Evolutionary conservation across 92 coral and sea anemone genomes (phyloP).

Genomic region (Epizoanthus scotinus): DNA sequence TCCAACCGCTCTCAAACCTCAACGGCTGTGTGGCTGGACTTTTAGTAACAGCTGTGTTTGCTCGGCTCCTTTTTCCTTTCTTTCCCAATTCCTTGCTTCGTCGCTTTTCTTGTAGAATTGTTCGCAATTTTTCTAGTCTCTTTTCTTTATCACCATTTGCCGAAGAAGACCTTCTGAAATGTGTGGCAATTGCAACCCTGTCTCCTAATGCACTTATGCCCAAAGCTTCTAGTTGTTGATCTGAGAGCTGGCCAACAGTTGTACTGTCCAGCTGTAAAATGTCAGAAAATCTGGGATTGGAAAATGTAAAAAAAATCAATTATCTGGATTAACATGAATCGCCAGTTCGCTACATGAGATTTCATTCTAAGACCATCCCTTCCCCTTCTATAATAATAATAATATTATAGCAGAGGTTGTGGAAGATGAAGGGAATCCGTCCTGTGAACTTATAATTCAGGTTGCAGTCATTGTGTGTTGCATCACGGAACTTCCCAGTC

Average conservation of each 20-base stretch:
- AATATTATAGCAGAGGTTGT: too few species aligned
- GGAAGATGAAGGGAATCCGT: slow-evolving; percentile 49
- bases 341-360: too few species aligned
- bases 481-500: slow-evolving; percentile 35
- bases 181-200: slow-evolving; percentile 1
- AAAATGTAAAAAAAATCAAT: slow-evolving; percentile 2
- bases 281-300: not conserved
- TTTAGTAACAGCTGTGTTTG: not conserved
- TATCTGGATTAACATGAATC: not conserved
- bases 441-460: slow-evolving; percentile 45
- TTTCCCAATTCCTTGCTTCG: not conserved
- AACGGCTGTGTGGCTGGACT: slow-evolving; percentile 10
- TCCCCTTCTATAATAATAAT: too few species aligned
- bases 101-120: not conserved
- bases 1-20: slow-evolving; percentile 6
- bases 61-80: not conserved
- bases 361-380: too few species aligned
- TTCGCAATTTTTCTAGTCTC: not conserved
- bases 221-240: slow-evolving; percentile 12
- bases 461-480: slow-evolving; percentile 48
- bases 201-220: slow-evolving; percentile 9
- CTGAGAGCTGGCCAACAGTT: slow-evolving; percentile 7
- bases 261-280: slow-evolving; percentile 17
- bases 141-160: slow-evolving; percentile 9
- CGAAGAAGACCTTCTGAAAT: not conserved